These are phyloP conservation scores for Ursus arctos DNA, from an alignment of 2,113 vertebrate genomes.

Conservation along the genomic window DNA sequence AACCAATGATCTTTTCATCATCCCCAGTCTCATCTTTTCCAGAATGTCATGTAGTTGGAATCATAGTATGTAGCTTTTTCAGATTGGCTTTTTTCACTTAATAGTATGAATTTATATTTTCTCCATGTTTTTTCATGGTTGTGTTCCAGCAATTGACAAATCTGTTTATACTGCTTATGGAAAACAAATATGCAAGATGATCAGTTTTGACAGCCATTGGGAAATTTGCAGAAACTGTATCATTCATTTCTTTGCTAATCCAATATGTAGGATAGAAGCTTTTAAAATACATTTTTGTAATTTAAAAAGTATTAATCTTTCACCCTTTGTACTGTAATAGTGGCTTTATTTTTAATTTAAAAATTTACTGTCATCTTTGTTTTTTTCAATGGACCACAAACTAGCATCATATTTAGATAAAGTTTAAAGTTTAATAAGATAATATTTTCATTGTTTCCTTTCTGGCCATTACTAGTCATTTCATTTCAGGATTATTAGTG, in stretches of 20 bases:
- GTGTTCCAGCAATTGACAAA: not conserved
- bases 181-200: not conserved
- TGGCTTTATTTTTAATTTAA: slow-evolving; percentile 26
- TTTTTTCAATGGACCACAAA: not conserved
- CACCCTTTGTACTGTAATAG: not conserved
- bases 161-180: not conserved
- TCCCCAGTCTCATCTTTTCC: not conserved
- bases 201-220: not conserved
- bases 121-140: not conserved
- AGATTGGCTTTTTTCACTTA: not conserved
- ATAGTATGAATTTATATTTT: not conserved
- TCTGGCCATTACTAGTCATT: not conserved
- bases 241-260: slow-evolving; percentile 29
- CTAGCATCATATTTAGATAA: not conserved
- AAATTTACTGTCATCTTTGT: not conserved
- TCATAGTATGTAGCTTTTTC: not conserved
- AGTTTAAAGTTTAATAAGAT: slow-evolving; percentile 21
- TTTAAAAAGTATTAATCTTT: not conserved
- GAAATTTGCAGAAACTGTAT: slow-evolving; percentile 7
- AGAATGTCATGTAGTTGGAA: not conserved
- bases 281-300: not conserved
- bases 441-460: slow-evolving; percentile 17
- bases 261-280: not conserved
- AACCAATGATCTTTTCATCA: not conserved
- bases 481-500: not conserved